phyloP scores from a whole-genome alignment of 2,888 invertebrate genomes.

The Dryobota labecula region DNA sequence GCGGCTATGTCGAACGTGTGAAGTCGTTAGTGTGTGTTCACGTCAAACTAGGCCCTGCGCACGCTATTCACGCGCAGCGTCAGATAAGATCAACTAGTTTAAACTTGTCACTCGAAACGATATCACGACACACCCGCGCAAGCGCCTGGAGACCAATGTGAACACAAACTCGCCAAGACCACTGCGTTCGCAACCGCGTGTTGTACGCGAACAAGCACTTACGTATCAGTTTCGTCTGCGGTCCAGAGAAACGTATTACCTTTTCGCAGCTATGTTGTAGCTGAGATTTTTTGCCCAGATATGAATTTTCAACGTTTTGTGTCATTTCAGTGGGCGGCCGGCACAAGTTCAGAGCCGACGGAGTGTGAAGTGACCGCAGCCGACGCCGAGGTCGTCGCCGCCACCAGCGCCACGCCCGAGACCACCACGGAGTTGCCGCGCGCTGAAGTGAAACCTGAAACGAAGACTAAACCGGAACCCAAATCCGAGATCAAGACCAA shows the following conservation, averaged over 20 bases:
- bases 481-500: conserved; percentile 64
- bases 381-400: conserved; percentile 54
- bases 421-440: conserved; percentile 62
- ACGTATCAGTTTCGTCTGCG: neutral
- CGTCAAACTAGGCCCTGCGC: too few relatives aligned
- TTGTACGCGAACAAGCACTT: too few relatives aligned
- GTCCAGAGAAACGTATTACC: neutral
- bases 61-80: too few relatives aligned
- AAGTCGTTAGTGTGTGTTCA: too few relatives aligned
- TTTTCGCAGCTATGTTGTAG: neutral
- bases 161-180: too few relatives aligned
- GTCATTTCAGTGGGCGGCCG: conserved; percentile 80
- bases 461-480: conserved; percentile 60
- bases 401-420: conserved; percentile 57
- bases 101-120: too few relatives aligned
- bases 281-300: neutral
- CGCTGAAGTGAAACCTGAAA: conserved; percentile 59
- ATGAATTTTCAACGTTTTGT: neutral
- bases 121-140: too few relatives aligned
- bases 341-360: conserved; percentile 73
- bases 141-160: too few relatives aligned
- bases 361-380: conserved; percentile 60
- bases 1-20: too few relatives aligned
- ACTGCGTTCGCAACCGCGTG: too few relatives aligned
- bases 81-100: too few relatives aligned